Percentiles rank a stretch among this genome's conserved stretches.
Conservation (phyloP, 2,888 invertebrate species). For the Acleris emargana region DNA sequence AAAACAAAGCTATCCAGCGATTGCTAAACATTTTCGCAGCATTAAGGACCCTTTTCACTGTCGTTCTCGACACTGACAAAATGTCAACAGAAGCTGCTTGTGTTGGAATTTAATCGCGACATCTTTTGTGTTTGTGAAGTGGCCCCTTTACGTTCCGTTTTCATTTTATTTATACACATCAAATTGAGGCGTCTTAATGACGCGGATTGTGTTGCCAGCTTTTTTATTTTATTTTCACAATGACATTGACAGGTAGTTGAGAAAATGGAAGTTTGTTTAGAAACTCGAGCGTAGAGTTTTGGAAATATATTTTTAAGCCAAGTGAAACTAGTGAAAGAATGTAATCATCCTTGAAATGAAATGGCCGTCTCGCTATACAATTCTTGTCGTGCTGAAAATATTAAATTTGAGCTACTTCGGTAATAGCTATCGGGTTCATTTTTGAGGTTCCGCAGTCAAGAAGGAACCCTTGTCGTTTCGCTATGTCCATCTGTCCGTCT, state of each 20-base stretch:
- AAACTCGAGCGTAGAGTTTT: not conserved
- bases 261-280: too few relatives aligned
- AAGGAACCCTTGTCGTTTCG: too few relatives aligned
- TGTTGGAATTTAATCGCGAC: constrained; percentile 25
- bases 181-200: constrained; percentile 22
- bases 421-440: too few relatives aligned
- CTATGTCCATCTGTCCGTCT: too few relatives aligned
- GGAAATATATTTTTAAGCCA: too few relatives aligned
- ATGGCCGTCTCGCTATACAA: too few relatives aligned
- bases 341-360: too few relatives aligned
- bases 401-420: too few relatives aligned
- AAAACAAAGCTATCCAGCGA: constrained; percentile 9
- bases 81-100: constrained; percentile 31
- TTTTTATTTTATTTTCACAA: constrained; percentile 3
- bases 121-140: constrained; percentile 33
- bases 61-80: constrained; percentile 13
- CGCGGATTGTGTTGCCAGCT: constrained; percentile 4
- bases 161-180: constrained; percentile 25
- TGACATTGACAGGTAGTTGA: not conserved
- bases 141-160: constrained; percentile 17
- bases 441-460: too few relatives aligned
- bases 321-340: too few relatives aligned
- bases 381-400: too few relatives aligned
- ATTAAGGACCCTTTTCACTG: constrained; percentile 28
- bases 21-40: constrained; percentile 15